These are phyloP conservation scores for Vulpes vulpes DNA, from an alignment of 2,113 vertebrate species.

Conservation along the genomic window DNA sequence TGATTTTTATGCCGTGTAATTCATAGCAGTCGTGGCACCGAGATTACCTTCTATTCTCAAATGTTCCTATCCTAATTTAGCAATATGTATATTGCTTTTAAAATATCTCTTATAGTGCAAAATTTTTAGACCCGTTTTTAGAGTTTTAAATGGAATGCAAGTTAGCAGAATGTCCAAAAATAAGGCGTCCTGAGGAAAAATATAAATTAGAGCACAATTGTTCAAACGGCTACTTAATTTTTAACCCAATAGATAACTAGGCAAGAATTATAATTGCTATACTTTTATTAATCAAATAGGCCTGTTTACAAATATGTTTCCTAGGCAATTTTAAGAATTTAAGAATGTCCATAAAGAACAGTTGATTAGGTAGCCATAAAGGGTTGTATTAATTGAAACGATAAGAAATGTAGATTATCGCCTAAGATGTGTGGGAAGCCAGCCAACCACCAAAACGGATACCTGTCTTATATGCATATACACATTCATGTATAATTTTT, in stretches of 20 bases:
- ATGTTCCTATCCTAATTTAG: background rate
- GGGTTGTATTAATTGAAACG: background rate
- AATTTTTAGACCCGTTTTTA: background rate
- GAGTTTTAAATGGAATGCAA: background rate
- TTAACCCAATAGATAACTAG: background rate
- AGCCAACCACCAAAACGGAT: background rate
- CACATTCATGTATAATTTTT: background rate
- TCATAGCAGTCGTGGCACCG: background rate
- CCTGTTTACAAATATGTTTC: background rate
- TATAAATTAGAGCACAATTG: background rate
- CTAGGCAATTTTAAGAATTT: background rate
- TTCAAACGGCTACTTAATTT: background rate
- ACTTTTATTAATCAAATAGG: background rate
- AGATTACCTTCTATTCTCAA: slow-evolving; percentile 21
- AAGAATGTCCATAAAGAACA: background rate
- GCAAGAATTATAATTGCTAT: background rate
- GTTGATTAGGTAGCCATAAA: background rate
- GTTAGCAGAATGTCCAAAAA: background rate
- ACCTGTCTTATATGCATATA: too few relatives aligned
- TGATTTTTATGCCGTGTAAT: slow-evolving; percentile 51
- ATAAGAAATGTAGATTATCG: background rate
- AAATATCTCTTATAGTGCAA: background rate
- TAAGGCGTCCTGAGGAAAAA: background rate
- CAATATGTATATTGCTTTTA: background rate
- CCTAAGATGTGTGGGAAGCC: background rate